phyloP scores from a whole-genome alignment of 2,888 invertebrate species.

The Melinaea marsaeus region DNA sequence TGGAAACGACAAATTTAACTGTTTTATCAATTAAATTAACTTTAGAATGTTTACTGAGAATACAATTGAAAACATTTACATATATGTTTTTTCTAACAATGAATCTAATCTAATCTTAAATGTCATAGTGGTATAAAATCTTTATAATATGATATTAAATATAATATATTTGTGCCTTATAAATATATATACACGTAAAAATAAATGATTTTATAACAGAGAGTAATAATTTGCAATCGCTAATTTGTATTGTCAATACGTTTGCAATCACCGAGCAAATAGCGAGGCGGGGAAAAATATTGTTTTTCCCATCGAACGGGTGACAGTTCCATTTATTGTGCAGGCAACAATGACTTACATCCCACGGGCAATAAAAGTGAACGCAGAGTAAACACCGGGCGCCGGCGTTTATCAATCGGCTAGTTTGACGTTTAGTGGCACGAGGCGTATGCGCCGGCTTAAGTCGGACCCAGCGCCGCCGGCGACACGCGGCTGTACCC shows the following conservation, averaged over 20 bases:
- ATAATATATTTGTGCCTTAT: too few relatives aligned
- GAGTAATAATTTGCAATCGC: conserved; percentile 23
- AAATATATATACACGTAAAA: neutral
- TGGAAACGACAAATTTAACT: neutral
- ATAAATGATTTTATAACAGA: conserved; percentile 10
- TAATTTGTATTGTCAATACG: conserved; percentile 29
- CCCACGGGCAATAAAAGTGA: conserved; percentile 53
- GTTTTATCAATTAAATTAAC: neutral
- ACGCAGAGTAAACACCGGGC: conserved; percentile 57
- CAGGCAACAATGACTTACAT: conserved; percentile 51
- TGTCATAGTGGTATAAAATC: too few relatives aligned
- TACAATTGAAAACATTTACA: too few relatives aligned
- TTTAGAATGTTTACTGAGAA: too few relatives aligned
- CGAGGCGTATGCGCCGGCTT: conserved; percentile 51
- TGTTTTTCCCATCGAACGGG: conserved; percentile 54
- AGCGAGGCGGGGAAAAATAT: conserved; percentile 50
- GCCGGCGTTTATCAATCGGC: conserved; percentile 60
- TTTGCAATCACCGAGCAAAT: conserved; percentile 28
- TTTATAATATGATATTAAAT: too few relatives aligned
- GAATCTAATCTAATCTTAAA: too few relatives aligned
- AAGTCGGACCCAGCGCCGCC: conserved; percentile 52
- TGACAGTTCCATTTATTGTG: conserved; percentile 39
- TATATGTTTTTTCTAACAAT: too few relatives aligned
- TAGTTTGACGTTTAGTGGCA: conserved; percentile 67
- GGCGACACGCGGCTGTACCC: conserved; percentile 44